Base-by-base conservation (phyloP, 1,140 invertebrate species). In the Lepidurus couesii region DNA sequence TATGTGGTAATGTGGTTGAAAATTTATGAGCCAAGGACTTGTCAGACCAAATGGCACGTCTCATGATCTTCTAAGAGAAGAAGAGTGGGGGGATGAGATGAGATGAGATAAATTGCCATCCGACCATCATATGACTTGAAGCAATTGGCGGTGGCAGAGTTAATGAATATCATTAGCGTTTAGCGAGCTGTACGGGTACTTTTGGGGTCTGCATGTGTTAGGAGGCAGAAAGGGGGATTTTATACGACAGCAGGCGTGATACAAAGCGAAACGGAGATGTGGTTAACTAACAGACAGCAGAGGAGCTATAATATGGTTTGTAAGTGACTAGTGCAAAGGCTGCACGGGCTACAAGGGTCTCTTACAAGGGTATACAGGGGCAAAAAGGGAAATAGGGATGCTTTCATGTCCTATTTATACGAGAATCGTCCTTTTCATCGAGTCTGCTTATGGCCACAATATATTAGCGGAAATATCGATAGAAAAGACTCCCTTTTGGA, bases 31-130 rank as follows among this genome's bases (percentile, higher is more conserved):
- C 44, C 45, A 45, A 21, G 65, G 16, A 78, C 53, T 65, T 65
- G 26, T 42, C 34, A 75, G 26, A 74, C 65, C 43, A 75, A 78
- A 44, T 78, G 44, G 74, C 21, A 75, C 42, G n/a, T 75, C 74
- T 75, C 45, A 74, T 78, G 24, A 47, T 78, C 43, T 43, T 74
- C n/a, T 44, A 65, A 21, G 13, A 13, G 13, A 65, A 65, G 53
- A 21, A 65, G 53, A 65, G 53, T 16, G 45, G 7, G 21, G 13
- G 53, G 53, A 53, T 53, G 53, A 13, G 53, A 21, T 34, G 34
- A 34, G 9, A 65, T 7, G 53, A 65, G 53, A 65, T 65, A 65
- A 65, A 65, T 65, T 13, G 53, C 53, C 10, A 11, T 47, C 45
- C 45, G 45, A 47, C 45, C 45, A 47, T 47, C 45, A 65, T 65